Conservation (phyloP, 2,888 invertebrate species). For the Lutraria lutraria region DNA sequence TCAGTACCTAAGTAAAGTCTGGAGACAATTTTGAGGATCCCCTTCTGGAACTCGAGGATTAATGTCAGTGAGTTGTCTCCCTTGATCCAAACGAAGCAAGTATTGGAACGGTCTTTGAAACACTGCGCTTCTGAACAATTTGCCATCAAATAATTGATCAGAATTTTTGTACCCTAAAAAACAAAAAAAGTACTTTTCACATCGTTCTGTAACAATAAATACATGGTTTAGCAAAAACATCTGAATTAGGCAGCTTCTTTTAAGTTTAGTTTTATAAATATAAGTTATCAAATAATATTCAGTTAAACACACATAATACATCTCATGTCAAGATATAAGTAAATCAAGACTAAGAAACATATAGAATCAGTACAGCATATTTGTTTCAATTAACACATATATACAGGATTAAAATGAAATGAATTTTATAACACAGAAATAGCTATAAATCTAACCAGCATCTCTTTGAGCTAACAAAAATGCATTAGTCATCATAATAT, state of each 20-base stretch:
- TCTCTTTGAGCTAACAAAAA: too few relatives aligned
- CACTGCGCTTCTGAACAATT: conserved; percentile 72
- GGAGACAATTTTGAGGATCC: conserved; percentile 64
- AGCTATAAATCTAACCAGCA: too few relatives aligned
- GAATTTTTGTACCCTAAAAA: conserved; percentile 23
- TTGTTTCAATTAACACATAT: too few relatives aligned
- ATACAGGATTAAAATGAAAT: too few relatives aligned
- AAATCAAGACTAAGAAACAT: background rate
- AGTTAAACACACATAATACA: background rate
- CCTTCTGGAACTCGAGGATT: conserved; percentile 56
- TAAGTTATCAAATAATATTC: background rate
- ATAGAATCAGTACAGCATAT: too few relatives aligned
- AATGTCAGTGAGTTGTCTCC: conserved; percentile 50
- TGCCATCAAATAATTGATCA: conserved; percentile 77
- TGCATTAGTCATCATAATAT: too few relatives aligned
- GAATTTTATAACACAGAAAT: too few relatives aligned
- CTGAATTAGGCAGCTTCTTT: background rate
- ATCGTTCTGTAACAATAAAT: background rate
- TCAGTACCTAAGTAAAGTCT: conserved; percentile 69
- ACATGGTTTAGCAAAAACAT: background rate
- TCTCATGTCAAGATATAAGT: background rate
- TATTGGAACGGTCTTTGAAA: conserved; percentile 81
- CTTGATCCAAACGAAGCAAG: conserved; percentile 64
- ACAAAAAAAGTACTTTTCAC: background rate
- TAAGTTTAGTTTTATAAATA: background rate